Base-by-base conservation (phyloP, 2,888 invertebrate species). In the Agrenia bidenticulata region DNA sequence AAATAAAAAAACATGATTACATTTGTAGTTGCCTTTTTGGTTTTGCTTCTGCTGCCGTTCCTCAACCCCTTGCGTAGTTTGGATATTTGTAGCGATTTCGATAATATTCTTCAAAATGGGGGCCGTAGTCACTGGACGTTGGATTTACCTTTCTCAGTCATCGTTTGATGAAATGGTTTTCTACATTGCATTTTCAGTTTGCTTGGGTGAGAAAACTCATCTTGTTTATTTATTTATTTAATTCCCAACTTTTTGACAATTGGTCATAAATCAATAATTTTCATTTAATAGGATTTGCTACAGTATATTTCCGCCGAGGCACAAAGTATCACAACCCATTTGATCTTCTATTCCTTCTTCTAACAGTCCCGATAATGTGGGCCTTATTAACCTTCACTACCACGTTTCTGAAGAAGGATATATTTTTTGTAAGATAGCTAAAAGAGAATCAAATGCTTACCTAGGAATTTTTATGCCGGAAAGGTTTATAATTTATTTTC, bases 81-180 rank as follows among this genome's bases (percentile, higher is more conserved):
- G 72, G 72, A 62, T 64, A 15, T 72, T 72, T 37, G 64, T 72
- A 7, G 72, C 53, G 17, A 68, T 69, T 23, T 70, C 72, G 1
- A 57, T 72, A 26, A 23, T 72, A 4, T 72, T 66, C 24, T 72
- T 72, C 39, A 72, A 72, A 64, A 70, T 72, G 72, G 72, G 72
- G 27, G 68, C 72, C 21, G 68, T 72, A 37, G 72, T 72, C 1
- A 72, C 72, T 15, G 72, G 72, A 51, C 26, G 72, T 23, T 72
- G 72, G 72, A 72, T 72, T 50, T 72, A 72, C 26, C 58, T 72
- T n/a, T 64, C 66, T 7, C 42, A 66, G 2, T 59, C 64, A 2
- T 54, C 64, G 15, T 69, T 70, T 45, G 72, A 72, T 32, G 72
- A 72, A 64, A 49, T 72, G 19, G 70, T 66, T 7, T 72, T 72